Conservation (phyloP, 2,888 invertebrate species). For the Atherix ibis region DNA sequence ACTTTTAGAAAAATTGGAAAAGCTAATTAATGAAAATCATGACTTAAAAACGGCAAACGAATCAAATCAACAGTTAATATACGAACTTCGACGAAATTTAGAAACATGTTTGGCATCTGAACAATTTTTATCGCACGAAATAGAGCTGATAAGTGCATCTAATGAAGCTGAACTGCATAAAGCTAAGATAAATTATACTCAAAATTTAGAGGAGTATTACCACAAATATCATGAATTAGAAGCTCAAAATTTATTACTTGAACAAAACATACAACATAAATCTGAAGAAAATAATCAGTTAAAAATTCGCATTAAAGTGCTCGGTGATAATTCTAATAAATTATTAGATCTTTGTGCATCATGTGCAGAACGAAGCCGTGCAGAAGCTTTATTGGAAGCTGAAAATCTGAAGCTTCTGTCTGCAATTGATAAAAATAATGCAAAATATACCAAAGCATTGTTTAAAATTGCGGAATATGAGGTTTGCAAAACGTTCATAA, state of each 20-base stretch:
- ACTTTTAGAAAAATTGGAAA: conserved; percentile 24
- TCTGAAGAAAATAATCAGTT: too few relatives aligned
- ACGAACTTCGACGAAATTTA: conserved; percentile 24
- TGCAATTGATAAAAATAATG: conserved; percentile 22
- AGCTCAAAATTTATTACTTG: too few relatives aligned
- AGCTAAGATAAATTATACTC: conserved; percentile 1
- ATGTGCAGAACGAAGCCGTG: too few relatives aligned
- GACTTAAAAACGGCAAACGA: conserved; percentile 20
- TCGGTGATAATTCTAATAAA: too few relatives aligned
- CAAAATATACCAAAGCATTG: conserved; percentile 17
- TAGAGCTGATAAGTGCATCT: conserved; percentile 15
- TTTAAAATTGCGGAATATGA: conserved; percentile 24
- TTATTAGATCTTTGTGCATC: too few relatives aligned
- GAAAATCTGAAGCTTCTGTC: conserved; percentile 24
- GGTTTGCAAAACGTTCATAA: conserved; percentile 13
- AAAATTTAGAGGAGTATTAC: too few relatives aligned
- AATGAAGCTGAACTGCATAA: conserved; percentile 6
- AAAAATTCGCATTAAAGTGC: too few relatives aligned
- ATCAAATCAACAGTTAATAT: conserved; percentile 24
- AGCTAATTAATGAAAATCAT: conserved; percentile 18
- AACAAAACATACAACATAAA: too few relatives aligned
- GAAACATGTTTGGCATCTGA: conserved; percentile 25
- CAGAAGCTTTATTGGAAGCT: too few relatives aligned
- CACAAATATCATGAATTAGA: too few relatives aligned
- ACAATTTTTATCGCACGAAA: conserved; percentile 23